Percentiles rank a stretch among this genome's conserved stretches.
Conservation (phyloP, 2,888 invertebrate genomes). For the Baronia brevicornis region DNA sequence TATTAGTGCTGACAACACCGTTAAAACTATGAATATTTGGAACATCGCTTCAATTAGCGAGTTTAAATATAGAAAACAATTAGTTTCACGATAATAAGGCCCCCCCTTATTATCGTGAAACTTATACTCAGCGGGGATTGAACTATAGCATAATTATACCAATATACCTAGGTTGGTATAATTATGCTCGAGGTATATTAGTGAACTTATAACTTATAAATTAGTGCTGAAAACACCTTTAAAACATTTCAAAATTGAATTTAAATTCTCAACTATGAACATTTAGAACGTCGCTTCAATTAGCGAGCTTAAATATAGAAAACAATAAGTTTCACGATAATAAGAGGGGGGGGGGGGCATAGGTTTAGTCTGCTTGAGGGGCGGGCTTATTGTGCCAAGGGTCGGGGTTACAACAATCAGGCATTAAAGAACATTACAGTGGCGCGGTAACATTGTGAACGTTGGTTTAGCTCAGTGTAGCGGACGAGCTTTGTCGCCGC, state of each 20-base stretch:
- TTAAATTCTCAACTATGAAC: constrained; percentile 13
- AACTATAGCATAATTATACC: too few species aligned
- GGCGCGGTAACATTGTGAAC: constrained; percentile 41
- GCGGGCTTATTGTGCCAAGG: constrained; percentile 36
- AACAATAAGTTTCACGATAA: constrained; percentile 68
- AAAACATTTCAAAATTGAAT: too few species aligned
- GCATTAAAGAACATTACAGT: constrained; percentile 47
- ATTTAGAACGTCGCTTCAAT: constrained; percentile 15
- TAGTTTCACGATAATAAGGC: constrained; percentile 63
- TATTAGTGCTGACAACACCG: too few species aligned
- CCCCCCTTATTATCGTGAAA: too few species aligned
- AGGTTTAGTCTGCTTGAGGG: constrained; percentile 42
- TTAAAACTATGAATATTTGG: constrained; percentile 16
- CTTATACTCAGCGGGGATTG: too few species aligned
- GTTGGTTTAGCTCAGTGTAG: constrained; percentile 55
- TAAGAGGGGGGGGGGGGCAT: constrained; percentile 60
- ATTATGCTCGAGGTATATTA: too few species aligned
- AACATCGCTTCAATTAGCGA: constrained; percentile 20
- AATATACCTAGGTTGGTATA: too few species aligned
- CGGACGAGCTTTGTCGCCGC: constrained; percentile 53
- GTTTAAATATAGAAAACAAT: constrained; percentile 71
- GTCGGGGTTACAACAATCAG: constrained; percentile 47
- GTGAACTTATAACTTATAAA: too few species aligned
- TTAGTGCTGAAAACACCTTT: too few species aligned
- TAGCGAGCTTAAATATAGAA: constrained; percentile 56